These are phyloP conservation scores for Vespertilio murinus DNA, from an alignment of 2,797 vertebrate genomes.

Conservation along the genomic window DNA sequence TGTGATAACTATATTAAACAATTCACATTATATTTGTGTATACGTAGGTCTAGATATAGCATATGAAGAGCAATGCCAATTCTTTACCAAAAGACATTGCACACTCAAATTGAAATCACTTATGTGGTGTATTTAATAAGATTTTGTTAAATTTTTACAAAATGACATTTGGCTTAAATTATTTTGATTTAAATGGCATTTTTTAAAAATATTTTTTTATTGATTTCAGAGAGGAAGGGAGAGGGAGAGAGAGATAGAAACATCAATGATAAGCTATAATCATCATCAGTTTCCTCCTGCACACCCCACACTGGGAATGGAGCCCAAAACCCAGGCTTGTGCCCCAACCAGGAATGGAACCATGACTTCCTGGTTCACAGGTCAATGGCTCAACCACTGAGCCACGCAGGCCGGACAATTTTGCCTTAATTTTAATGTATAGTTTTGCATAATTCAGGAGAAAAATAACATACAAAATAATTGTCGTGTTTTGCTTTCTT, in stretches of 20 bases:
- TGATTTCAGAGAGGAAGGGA: too few species aligned
- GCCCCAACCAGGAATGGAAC: too few species aligned
- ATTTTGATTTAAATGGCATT: background rate
- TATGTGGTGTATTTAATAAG: background rate
- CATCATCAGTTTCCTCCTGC: too few species aligned
- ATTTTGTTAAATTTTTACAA: background rate
- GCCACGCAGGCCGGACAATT: background rate
- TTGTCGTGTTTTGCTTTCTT: slow-evolving; percentile 35
- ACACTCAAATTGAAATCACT: background rate
- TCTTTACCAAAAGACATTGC: background rate
- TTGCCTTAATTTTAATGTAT: background rate
- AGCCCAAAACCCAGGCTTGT: too few species aligned
- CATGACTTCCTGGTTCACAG: too few species aligned
- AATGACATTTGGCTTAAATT: background rate
- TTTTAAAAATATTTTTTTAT: background rate
- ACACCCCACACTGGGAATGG: too few species aligned
- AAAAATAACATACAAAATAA: slow-evolving; percentile 32
- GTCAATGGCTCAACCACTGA: too few species aligned
- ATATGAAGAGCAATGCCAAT: background rate
- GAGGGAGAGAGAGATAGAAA: too few species aligned
- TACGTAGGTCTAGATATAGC: background rate
- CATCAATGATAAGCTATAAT: too few species aligned
- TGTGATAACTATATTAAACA: slow-evolving; percentile 7
- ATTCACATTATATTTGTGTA: background rate
- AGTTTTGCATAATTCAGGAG: slow-evolving; percentile 20